Base-by-base conservation (phyloP, 1,140 invertebrate genomes). In the Drosophila rufa region DNA sequence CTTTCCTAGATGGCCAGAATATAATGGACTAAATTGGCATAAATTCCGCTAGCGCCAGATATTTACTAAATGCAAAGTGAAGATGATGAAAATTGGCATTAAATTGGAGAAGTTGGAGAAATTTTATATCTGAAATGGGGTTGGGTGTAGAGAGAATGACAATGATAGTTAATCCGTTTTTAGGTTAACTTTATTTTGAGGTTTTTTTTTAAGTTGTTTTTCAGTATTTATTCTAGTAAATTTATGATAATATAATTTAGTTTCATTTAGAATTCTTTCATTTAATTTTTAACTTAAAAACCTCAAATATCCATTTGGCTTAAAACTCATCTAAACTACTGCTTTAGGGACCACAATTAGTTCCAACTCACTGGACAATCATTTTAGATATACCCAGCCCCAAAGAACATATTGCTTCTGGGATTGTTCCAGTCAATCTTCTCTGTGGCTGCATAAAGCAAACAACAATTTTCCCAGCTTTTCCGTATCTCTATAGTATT, bases 391-490 rank as follows among this genome's bases (percentile, higher is more conserved):
- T 17, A 38, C 8, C 42, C 38, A 15, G n/a, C 9, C 47, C 36
- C 4, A 22, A 43, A 43, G 61, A 64, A 65, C 59, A 76, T 77
- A 77, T 77, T 77, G 64, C 75, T 59, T 56, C 14, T 76, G 74
- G 74, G 64, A 77, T 19, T 50, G 42, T 50, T 67, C 48, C 57
- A 77, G 22, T 77, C 56, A 68, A 68, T 77, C 74, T 77, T 77
- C 74, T 77, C 42, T 77, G 73, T 58, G 75, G 74, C 22, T 68
- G 51, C 59, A 77, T 77, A 42, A 53, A 60, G 57, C 51, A 68
- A 55, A 53, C 43, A 57, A 57, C 58, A 64, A 66, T 81, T 82
- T 78, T 60, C 22, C 61, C 47, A 53, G 64, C 43, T 30, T 22
- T 46, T 27, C 50, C 47, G 40, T 48, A 73, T 60, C 69, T 59